Percentiles rank a stretch among this genome's conserved stretches.
These are phyloP conservation scores for Muscidifurax raptorellus DNA, from an alignment of 1,140 invertebrate genomes.

Conservation along the genomic window DNA sequence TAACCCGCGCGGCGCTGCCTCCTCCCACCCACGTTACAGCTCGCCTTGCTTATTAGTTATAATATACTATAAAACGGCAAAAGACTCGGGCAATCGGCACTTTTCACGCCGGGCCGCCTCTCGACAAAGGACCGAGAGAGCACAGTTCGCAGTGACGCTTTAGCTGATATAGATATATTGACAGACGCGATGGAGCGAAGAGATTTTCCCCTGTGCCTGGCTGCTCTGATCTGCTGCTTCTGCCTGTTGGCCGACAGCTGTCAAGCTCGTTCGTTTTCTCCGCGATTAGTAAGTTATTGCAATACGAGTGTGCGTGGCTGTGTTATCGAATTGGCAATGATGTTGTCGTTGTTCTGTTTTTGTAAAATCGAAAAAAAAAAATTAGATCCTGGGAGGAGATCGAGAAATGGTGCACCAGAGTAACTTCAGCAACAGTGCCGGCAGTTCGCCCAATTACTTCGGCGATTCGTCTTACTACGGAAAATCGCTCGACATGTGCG, in stretches of 20 bases:
- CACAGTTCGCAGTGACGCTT: background rate
- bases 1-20: conserved; percentile 58
- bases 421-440: background rate
- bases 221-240: background rate
- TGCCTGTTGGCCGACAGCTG: background rate
- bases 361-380: background rate
- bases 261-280: background rate
- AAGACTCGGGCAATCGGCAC: conserved; percentile 61
- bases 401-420: conserved; percentile 54
- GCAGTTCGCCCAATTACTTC: conserved; percentile 54
- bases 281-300: conserved; percentile 36
- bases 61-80: conserved; percentile 76
- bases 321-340: background rate
- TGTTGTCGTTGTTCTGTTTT: background rate
- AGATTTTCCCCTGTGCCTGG: background rate
- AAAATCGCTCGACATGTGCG: conserved; percentile 64
- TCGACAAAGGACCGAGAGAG: conserved; percentile 11
- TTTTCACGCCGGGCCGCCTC: conserved; percentile 48
- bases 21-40: background rate
- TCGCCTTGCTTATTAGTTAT: conserved; percentile 72
- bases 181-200: background rate
- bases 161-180: too few relatives aligned
- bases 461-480: conserved; percentile 56
- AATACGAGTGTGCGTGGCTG: background rate
- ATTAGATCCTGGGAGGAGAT: conserved; percentile 37